Base-by-base conservation (phyloP, 2,888 invertebrate species). In the Oscheius onirici region DNA sequence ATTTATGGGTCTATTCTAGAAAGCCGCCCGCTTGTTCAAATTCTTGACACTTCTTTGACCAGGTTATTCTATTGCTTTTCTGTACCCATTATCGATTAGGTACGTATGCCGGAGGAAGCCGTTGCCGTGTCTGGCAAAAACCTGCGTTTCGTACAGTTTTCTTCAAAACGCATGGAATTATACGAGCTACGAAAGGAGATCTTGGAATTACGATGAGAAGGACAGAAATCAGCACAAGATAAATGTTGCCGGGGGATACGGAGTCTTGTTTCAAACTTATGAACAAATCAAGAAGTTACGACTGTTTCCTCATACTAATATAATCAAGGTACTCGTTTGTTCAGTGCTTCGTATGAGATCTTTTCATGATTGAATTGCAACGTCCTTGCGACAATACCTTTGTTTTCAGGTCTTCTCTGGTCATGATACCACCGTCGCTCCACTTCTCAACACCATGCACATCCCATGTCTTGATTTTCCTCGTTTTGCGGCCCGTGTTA, bases 401-500 rank as follows among this genome's bases (percentile, higher is more conserved):
- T 13, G 10, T 5, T 66, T 63, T 5, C 44, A 79, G 81, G 73
- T 81, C 43, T 76, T 79, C 60, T 81, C 81, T n/a, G 81, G 75
- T 10, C 81, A 81, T 51, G 81, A 81, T 17, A 54, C 72, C 6
- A 74, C 74, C 17, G 74, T 81, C 22, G 79, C 73, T 26, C 81
- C 81, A 13, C 55, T 79, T n/a, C 68, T 78, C 1, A 75, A 79
- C 57, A 71, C 71, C 26, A 73, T 81, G n/a, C 68, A 76, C n/a
- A 54, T 81, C 57, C 75, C 72, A 11, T 75, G 73, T 44, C 61
- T 76, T 11, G 57, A 88, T 85, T 69, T 89, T 75, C 92, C 95
- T 55, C 92, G 93, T 24, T 97, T 95, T 88, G 95, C 94, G 0
- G 92, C 95, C 0, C 90, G 96, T 67, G 90, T 96, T 81, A 91